phyloP scores from a whole-genome alignment of 2,888 invertebrate species.

The Hedya salicella region DNA sequence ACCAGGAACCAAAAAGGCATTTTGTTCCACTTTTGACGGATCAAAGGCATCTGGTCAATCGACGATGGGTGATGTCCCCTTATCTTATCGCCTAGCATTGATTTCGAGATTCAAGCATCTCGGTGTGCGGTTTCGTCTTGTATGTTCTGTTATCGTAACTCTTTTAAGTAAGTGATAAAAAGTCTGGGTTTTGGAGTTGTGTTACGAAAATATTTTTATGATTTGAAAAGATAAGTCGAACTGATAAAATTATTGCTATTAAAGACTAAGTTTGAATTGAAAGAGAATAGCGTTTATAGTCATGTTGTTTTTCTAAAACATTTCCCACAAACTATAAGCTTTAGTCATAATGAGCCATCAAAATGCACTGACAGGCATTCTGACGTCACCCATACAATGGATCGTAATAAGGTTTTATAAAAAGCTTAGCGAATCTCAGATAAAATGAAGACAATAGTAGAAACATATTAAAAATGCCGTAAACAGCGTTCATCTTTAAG shows the following conservation, averaged over 20 bases:
- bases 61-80: conserved; percentile 58
- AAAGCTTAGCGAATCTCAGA: conserved; percentile 42
- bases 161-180: conserved; percentile 37
- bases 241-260: background rate
- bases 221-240: conserved; percentile 16
- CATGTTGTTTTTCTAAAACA: too few relatives aligned
- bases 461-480: conserved; percentile 20
- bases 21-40: conserved; percentile 40
- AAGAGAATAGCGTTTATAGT: too few relatives aligned
- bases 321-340: conserved; percentile 9
- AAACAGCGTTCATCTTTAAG: background rate
- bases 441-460: conserved; percentile 41
- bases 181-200: conserved; percentile 61
- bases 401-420: conserved; percentile 42
- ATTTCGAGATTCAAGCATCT: conserved; percentile 76
- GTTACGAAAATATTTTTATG: conserved; percentile 59
- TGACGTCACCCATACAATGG: conserved; percentile 39
- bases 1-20: background rate
- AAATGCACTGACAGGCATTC: conserved; percentile 42
- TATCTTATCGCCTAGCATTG: conserved; percentile 81
- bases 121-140: conserved; percentile 77
- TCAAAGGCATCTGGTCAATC: conserved; percentile 56
- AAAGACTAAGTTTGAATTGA: background rate
- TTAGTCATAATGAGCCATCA: conserved; percentile 36
- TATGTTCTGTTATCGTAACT: conserved; percentile 43